Base-by-base conservation (phyloP, 2,888 invertebrate genomes). In the Hedya salicella region DNA sequence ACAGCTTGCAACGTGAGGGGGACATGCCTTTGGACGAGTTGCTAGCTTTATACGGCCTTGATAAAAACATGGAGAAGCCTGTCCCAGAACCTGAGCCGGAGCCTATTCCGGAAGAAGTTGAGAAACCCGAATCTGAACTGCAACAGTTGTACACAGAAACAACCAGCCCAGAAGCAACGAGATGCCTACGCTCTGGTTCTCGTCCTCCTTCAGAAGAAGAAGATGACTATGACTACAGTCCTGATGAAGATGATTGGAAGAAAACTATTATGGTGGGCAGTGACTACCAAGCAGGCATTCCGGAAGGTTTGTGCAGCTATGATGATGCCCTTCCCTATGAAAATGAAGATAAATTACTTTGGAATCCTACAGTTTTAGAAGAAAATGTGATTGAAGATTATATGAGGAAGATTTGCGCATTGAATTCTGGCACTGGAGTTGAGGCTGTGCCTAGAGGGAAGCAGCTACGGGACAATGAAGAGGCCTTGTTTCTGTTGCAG, bases 1-100 rank as follows among this genome's bases (percentile, higher is more conserved):
- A 96, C 75, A 97, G 96, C 82, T 92, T 98, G 70, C 96, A 98
- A 84, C 96, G 95, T 93, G 98, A 98, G 90, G 96, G 98, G 85
- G 98, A 98, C 92, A 98, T 99, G 97, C 98, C 99, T 69, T 93
- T 99, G 75, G 98, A 98, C 81, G 97, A 98, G 82, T 90, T 99
- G 66, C 91, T 99, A 77, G 97, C 97, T 11, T 94, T 98, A 86
- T 99, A 99, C 88, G 96, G 97, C 71, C 96, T 95, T 88, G 91
- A 94, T 75, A 93, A 74, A 81, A 88, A 69, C 69, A 89, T 90
- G 88, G 91, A 91, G 49, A 89, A 90, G 69, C 82, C 86, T 39
- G 75, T 79, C 19, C 82, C 84, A 21, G 86, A 86, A 70, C 83
- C 81, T 56, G 77, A 73, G 3, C 85, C 87, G 0, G 88, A 88